Evolutionary conservation across 2,888 invertebrate species (phyloP).

Genomic region (Charanyca ferruginea): DNA sequence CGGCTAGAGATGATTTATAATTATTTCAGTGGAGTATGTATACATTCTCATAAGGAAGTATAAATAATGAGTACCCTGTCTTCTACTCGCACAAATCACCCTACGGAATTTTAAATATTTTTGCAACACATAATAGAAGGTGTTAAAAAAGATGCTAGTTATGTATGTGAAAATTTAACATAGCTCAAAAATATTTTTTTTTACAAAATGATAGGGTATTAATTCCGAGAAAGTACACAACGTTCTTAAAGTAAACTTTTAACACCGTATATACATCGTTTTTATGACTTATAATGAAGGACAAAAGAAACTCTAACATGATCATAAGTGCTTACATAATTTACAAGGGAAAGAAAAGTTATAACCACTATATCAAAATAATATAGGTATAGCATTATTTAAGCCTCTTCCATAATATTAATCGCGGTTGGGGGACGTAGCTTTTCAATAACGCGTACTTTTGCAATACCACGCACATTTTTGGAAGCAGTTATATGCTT

Average conservation of each 20-base stretch:
- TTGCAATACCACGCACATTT: not conserved
- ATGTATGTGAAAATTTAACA: too few relatives aligned
- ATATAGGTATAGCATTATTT: not conserved
- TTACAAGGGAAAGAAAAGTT: not conserved
- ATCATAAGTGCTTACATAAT: slow-evolving; percentile 3
- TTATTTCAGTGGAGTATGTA: slow-evolving; percentile 20
- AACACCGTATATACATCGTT: too few relatives aligned
- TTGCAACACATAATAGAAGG: not conserved
- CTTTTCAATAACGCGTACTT: not conserved
- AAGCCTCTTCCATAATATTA: not conserved
- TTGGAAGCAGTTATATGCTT: not conserved
- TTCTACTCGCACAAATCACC: not conserved
- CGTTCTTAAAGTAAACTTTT: too few relatives aligned
- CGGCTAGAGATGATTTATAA: slow-evolving; percentile 13
- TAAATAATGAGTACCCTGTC: too few relatives aligned
- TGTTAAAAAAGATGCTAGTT: too few relatives aligned
- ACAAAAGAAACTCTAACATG: not conserved
- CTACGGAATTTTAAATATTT: not conserved
- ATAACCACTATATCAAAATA: not conserved
- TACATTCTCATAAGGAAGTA: too few relatives aligned
- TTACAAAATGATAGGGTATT: too few relatives aligned
- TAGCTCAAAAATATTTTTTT: too few relatives aligned
- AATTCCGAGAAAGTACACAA: too few relatives aligned
- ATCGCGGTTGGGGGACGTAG: not conserved
- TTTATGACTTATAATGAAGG: slow-evolving; percentile 8